phyloP scores from a whole-genome alignment of 1,140 invertebrate species.

The Elymnias hypermnestra region DNA sequence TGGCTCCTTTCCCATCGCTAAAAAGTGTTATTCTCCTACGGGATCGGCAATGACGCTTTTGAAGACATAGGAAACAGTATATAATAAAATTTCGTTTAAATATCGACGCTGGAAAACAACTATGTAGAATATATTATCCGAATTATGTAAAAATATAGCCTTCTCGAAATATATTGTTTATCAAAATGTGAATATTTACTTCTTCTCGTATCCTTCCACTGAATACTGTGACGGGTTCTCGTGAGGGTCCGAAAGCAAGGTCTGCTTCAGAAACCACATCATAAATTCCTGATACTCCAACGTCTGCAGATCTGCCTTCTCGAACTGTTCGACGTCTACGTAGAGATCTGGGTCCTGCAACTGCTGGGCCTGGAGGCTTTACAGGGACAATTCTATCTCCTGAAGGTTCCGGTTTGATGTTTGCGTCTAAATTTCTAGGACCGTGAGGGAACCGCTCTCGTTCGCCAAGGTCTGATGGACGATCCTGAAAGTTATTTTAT shows the following conservation, averaged over 20 bases:
- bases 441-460: constrained; percentile 89
- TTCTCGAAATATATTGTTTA: no score
- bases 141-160: no score
- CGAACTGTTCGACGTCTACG: constrained; percentile 81
- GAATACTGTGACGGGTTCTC: constrained; percentile 89
- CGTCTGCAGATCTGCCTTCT: constrained; percentile 86
- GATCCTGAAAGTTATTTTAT: constrained; percentile 66
- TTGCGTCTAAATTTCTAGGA: constrained; percentile 81
- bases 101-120: no score
- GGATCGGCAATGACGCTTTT: no score
- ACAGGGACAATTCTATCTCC: constrained; percentile 49
- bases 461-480: constrained; percentile 73
- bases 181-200: no score
- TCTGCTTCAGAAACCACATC: constrained; percentile 95
- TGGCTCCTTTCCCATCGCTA: no score
- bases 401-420: constrained; percentile 37
- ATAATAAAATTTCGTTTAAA: no score
- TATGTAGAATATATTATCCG: no score
- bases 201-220: constrained; percentile 91
- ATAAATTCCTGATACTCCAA: constrained; percentile 90
- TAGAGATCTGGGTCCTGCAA: constrained; percentile 77
- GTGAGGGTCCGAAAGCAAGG: constrained; percentile 91
- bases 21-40: no score
- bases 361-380: constrained; percentile 66
- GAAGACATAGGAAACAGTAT: no score